Evolutionary conservation across 2,113 vertebrate genomes (phyloP).

Genomic region (Neodontobutis hainanensis): DNA sequence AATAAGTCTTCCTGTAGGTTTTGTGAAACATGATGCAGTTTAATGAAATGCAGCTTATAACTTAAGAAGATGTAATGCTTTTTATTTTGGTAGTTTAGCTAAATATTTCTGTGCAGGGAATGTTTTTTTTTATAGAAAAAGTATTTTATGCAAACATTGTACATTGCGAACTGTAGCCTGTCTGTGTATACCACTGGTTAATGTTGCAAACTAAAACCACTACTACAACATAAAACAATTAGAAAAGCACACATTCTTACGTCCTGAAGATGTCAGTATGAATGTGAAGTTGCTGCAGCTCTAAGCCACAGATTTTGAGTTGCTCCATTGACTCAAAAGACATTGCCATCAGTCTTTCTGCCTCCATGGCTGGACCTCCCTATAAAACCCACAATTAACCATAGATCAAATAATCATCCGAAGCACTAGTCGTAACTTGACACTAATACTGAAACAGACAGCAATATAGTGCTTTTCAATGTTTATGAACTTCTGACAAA

Average conservation of each 20-base stretch:
- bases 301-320: constrained; percentile 74
- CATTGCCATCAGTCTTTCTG: constrained; percentile 77
- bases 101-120: too few species aligned
- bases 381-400: constrained; percentile 26
- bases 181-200: too few species aligned
- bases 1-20: too few species aligned
- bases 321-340: constrained; percentile 83
- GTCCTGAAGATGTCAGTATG: constrained; percentile 80
- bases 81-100: too few species aligned
- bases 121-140: too few species aligned
- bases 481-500: neutral
- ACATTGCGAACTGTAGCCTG: too few species aligned
- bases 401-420: neutral
- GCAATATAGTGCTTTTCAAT: neutral
- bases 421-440: neutral
- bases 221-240: neutral
- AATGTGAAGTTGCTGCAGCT: constrained; percentile 83
- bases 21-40: too few species aligned
- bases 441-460: neutral
- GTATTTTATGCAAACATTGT: too few species aligned
- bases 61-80: too few species aligned
- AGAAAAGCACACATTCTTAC: constrained; percentile 63
- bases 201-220: neutral
- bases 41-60: too few species aligned
- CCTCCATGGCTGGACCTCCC: constrained; percentile 58